A percentile compares a stretch with the other conserved stretches of the same genome.
Conservation (phyloP, 2,113 vertebrate species). For the Colinus virginianus region DNA sequence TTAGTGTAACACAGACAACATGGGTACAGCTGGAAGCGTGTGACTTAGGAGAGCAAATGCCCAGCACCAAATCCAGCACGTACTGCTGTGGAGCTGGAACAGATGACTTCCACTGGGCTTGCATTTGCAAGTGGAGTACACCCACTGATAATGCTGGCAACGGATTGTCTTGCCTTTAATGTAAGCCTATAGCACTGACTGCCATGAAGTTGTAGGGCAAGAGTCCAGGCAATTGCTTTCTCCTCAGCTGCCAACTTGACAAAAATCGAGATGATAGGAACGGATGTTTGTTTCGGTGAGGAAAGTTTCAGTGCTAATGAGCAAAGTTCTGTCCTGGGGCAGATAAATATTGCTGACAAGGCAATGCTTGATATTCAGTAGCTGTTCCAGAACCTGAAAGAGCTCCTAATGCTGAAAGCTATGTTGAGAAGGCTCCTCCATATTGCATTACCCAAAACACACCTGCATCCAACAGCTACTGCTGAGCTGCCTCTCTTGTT, state of each 20-base stretch:
- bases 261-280: not conserved
- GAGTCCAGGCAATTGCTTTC: not conserved
- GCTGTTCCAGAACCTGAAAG: not conserved
- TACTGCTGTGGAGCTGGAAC: not conserved
- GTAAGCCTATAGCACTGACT: not conserved
- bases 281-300: not conserved
- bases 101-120: not conserved
- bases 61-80: not conserved
- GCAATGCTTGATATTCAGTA: not conserved
- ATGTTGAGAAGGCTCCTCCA: not conserved
- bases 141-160: not conserved
- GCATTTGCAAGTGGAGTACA: not conserved
- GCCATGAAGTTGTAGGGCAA: not conserved
- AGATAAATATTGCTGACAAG: not conserved
- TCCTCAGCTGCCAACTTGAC: not conserved
- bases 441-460: not conserved
- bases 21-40: not conserved
- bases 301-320: constrained; percentile 10
- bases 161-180: not conserved
- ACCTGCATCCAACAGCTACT: not conserved
- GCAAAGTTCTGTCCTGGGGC: not conserved
- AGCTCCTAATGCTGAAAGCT: not conserved
- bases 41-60: not conserved
- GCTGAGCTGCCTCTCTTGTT: constrained; percentile 9
- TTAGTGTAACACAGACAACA: not conserved